phyloP scores from a whole-genome alignment of 2,797 vertebrate species.

The Capromys pilorides region DNA sequence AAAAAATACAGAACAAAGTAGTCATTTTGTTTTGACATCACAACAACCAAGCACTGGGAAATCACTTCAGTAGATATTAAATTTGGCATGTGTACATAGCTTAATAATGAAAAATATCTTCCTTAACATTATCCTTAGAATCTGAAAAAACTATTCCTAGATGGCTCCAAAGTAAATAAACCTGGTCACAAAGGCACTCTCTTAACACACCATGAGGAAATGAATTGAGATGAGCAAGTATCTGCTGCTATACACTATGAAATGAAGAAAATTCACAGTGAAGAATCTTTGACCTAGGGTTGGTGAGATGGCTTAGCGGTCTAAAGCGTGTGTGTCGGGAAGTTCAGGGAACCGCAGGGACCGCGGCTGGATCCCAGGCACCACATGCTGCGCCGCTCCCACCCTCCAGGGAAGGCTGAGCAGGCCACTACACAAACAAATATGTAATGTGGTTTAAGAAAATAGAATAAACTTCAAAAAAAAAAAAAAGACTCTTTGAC shows the following conservation, averaged over 20 bases:
- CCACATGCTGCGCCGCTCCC: no score
- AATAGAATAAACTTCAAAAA: no score
- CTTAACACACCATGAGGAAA: conserved; percentile 33
- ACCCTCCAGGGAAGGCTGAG: no score
- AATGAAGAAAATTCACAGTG: background rate
- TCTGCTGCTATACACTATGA: background rate
- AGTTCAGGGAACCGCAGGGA: no score
- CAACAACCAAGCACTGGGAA: conserved; percentile 12
- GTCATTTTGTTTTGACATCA: conserved; percentile 39
- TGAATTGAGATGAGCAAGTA: conserved; percentile 2
- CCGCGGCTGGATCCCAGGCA: no score
- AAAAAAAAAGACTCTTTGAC: conserved; percentile 24
- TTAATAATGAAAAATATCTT: conserved; percentile 49
- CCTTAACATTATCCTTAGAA: conserved; percentile 43
- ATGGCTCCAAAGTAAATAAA: conserved; percentile 50
- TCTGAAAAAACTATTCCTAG: background rate
- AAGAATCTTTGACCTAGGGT: conserved; percentile 28
- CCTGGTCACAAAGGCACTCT: background rate
- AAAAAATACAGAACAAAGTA: conserved; percentile 22
- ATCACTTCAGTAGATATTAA: conserved; percentile 39
- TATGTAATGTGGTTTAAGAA: no score
- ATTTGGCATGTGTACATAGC: background rate
- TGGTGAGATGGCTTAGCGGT: no score
- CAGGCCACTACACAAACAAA: no score
- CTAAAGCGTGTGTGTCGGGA: no score